These are phyloP conservation scores for Eupithecia tripunctaria DNA, from an alignment of 2,888 invertebrate species.

Conservation along the genomic window DNA sequence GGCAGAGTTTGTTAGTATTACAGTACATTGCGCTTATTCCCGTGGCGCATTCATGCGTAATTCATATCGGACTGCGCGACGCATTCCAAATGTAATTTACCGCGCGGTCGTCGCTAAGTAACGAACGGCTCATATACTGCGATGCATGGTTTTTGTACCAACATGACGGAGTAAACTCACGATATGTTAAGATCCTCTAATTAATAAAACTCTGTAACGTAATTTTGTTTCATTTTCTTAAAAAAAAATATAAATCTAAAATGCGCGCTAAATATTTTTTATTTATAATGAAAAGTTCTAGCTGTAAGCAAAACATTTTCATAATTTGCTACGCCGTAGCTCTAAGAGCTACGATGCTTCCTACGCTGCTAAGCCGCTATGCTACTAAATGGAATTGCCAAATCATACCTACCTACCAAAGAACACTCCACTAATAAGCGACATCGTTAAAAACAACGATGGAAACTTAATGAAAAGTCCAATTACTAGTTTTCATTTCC, in stretches of 20 bases:
- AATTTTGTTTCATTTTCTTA: neutral
- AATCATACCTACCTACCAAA: constrained; percentile 5
- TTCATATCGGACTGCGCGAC: constrained; percentile 69
- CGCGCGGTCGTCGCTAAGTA: constrained; percentile 54
- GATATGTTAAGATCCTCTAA: neutral
- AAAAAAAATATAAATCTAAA: neutral
- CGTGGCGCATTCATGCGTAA: constrained; percentile 68
- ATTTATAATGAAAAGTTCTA: neutral
- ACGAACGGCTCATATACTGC: constrained; percentile 32
- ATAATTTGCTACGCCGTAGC: constrained; percentile 42
- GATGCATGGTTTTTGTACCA: constrained; percentile 17
- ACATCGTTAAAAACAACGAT: constrained; percentile 34
- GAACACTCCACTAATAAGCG: constrained; percentile 38
- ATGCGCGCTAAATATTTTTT: neutral
- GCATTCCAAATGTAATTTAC: constrained; percentile 79
- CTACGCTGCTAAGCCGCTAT: neutral
- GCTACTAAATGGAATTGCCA: constrained; percentile 1
- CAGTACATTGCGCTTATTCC: constrained; percentile 69
- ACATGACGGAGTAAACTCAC: constrained; percentile 8
- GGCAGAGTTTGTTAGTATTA: constrained; percentile 53
- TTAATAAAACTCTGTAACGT: too few species aligned
- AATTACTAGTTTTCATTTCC: constrained; percentile 40
- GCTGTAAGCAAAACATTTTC: neutral
- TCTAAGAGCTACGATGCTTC: constrained; percentile 18
- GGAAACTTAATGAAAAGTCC: constrained; percentile 37